Evolutionary conservation across 37 sponge, comb jelly and placozoan genomes (phyloP).

Genomic region (Diacarnus erythraeanus): DNA sequence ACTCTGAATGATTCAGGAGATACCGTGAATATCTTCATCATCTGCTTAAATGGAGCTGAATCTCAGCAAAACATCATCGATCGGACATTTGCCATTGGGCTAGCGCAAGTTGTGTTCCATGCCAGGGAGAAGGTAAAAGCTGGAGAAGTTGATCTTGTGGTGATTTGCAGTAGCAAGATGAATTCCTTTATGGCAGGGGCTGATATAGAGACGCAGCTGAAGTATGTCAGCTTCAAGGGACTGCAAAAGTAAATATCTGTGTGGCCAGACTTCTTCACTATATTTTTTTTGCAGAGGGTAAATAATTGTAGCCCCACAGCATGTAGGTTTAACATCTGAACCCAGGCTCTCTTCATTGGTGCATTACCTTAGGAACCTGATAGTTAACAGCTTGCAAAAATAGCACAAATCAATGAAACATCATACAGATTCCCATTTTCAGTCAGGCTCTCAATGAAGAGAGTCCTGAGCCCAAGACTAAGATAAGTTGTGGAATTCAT

Average conservation of each 20-base stretch:
- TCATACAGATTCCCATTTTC: too few relatives aligned
- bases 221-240: constrained; percentile 3
- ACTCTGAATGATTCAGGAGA: constrained; percentile 1
- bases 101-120: constrained; percentile 24
- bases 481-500: too few relatives aligned
- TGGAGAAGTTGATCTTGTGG: constrained; percentile 34
- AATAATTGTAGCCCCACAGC: too few relatives aligned
- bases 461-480: too few relatives aligned
- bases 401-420: too few relatives aligned
- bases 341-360: too few relatives aligned
- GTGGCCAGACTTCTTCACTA: too few relatives aligned
- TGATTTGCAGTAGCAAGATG: constrained; percentile 53
- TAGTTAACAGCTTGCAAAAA: too few relatives aligned
- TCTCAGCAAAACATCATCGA: constrained; percentile 50
- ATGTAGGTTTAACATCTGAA: too few relatives aligned
- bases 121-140: constrained; percentile 17
- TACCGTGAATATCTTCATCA: constrained; percentile 32
- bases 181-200: constrained; percentile 54
- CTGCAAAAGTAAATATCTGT: constrained; percentile 13
- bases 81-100: constrained; percentile 13
- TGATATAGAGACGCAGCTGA: constrained; percentile 38
- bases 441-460: too few relatives aligned
- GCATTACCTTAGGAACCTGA: too few relatives aligned
- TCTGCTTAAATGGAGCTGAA: constrained; percentile 13
- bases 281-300: too few relatives aligned